Base-by-base conservation (phyloP, 2,888 invertebrate genomes). In the Dryococelus australis region DNA sequence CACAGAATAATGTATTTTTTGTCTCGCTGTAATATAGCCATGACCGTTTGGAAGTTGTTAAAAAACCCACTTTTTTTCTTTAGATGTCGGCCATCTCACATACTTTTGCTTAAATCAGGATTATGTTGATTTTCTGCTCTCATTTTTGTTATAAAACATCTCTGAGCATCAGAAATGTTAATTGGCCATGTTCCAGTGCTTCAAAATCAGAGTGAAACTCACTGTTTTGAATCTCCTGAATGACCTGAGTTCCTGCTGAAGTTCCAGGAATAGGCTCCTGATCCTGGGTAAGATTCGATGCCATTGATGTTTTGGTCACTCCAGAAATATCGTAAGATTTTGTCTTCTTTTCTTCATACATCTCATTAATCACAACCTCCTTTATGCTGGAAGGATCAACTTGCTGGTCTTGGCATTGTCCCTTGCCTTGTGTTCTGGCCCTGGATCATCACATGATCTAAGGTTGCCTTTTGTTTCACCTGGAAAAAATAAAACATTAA, bases 1-100 rank as follows among this genome's bases (percentile, higher is more conserved):
- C 83, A 83, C 83, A 83, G 83, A 83, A 83, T 83, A 43, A 16
- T 35, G 83, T 28, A 27, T 83, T 83, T 83, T 83, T 83, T 28
- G 83, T 83, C 20, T 83, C 1, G 27, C 83, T 83, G 43, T 83
- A 83, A 83, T 28, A 12, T 83, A 43, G 28, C 83, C 83, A 83
- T 43, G 43, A 83, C 35, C 83, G 24, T 83, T 83, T 83, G 83
- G 83, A 35, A 83, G 83, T 26, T 26, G 28, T 83, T 83, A 28
- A 83, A 83, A 13, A 43, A 83, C 83, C 8, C 9, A 28, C 83
- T 83, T 43, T 83, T 83, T 6, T 43, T 83, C 28, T 6, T 43
- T 27, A 83, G 65, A 65, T 65, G 6, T 65, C 24, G 65, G n/a
- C 65, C n/a, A 65, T 65, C 65, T 65, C 65, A 16, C 65, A 65